Evolutionary conservation across 1,140 invertebrate genomes (phyloP), one percentile per base, ranked within the genome.

Genomic region (Zaprionus tsacasi): DNA sequence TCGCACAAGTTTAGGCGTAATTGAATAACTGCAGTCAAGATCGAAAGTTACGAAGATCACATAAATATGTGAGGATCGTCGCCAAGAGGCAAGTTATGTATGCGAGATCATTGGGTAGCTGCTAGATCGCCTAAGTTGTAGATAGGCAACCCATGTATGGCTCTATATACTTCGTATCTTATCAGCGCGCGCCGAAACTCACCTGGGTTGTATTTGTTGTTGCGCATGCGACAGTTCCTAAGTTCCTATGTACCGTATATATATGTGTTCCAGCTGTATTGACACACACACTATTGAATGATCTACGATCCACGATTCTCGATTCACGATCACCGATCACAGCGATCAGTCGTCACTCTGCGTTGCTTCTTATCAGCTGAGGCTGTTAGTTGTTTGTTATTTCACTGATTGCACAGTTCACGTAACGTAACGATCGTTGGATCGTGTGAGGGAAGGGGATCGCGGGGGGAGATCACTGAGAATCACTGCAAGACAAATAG

Each of bases 181-280:
- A 78, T 78, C 76, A 52, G 52, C 12, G 40, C 21, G 35, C 25
- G 35, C 3, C 36, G 36, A 48, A 57, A 54, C 70, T 74, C 35
- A 78, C 71, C 70, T 78, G 65, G 65, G 12, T 43, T 43, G 40
- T 56, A 25, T 59, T 36, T 58, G 45, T 58, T 60, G 57, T 36
- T 17, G 75, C 70, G 68, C 70, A 77, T 73, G 70, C 75, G 70
- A 58, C 72, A 61, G 52, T 40, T 64, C 50, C 57, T 40, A 35
- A 35, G 13, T 38, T 38, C 36, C 36, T 43, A 48, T 48, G 36
- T 27, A 10, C 30, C 1, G 21, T 21, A 2, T n/a, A 7, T 11
- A 25, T 12, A 35, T 54, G 56, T 56, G 25, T 56, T 35, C 35
- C 63, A 67, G 58, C 56, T 76, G 57, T 61, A 52, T 27, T 74